phyloP scores from a whole-genome alignment of 2,888 invertebrate species.

The Matsumyia berberina region DNA sequence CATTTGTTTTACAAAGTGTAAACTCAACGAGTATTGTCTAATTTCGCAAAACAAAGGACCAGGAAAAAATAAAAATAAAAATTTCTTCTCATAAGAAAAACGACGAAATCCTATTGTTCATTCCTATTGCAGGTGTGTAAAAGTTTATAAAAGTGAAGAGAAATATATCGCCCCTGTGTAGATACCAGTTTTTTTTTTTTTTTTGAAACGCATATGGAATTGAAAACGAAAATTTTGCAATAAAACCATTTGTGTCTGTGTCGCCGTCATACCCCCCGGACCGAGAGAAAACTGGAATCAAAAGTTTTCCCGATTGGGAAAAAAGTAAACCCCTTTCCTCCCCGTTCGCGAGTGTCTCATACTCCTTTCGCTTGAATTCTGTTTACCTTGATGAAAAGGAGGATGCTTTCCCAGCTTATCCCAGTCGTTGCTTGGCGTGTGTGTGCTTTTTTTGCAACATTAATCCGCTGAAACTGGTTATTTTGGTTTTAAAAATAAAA shows the following conservation, averaged over 20 bases:
- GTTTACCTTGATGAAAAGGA: conserved; percentile 69
- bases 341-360: background rate
- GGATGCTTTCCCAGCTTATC: conserved; percentile 62
- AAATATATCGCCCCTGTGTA: background rate
- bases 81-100: conserved; percentile 40
- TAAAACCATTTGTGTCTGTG: conserved; percentile 11
- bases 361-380: conserved; percentile 64
- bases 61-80: conserved; percentile 13
- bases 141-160: conserved; percentile 21
- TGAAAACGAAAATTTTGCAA: conserved; percentile 62
- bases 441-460: conserved; percentile 47
- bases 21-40: conserved; percentile 33
- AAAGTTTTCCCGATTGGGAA: conserved; percentile 46
- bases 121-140: conserved; percentile 66
- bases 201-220: conserved; percentile 35
- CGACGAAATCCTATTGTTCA: conserved; percentile 45
- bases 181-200: conserved; percentile 33
- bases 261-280: background rate
- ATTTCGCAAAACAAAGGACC: conserved; percentile 65
- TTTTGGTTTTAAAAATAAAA: conserved; percentile 53
- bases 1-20: conserved; percentile 50
- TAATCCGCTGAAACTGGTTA: conserved; percentile 64
- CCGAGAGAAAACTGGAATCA: conserved; percentile 34
- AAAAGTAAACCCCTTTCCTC: conserved; percentile 25
- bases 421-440: conserved; percentile 1